Evolutionary conservation across 2,888 invertebrate species (phyloP), one percentile per base, ranked within the genome.

Genomic region (Toxonevra muliebris): DNA sequence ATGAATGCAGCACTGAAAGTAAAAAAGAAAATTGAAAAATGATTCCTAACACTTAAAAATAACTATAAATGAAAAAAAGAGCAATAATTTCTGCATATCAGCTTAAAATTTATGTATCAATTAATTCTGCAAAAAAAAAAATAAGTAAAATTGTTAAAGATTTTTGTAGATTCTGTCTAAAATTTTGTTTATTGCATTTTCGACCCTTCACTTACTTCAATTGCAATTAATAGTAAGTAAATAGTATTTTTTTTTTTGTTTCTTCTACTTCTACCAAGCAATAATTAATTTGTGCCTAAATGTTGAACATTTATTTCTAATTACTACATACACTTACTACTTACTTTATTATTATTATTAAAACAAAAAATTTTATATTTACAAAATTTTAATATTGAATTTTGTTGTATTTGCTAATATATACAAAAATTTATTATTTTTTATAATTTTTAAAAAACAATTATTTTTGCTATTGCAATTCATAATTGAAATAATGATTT

Each of bases 231-330:
- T 67, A n/a, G n/a, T n/a, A n/a, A n/a, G n/a, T 57, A 61, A 42
- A 10, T 30, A 30, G 40, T 50, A 52, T 57, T 58, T 19, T 67
- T 15, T 67, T 63, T 52, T 65, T 12, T 52, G 62, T 65, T 66
- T 61, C 66, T 59, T 15, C 30, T 17, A 54, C 43, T 30, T 54
- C 42, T 42, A 61, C 69, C 75, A 75, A 81, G 81, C 82, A 81
- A 81, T 80, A 77, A 77, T 63, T 61, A 71, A 74, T 76, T 77
- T 80, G 82, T 80, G 82, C 80, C 82, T 80, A 77, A 80, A 81
- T 80, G 82, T 80, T 80, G 75, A 82, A 80, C 76, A 81, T 80
- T 77, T 70, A 50, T 48, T 71, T 63, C 61, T 67, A 61, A 66
- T 55, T 55, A 11, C 9, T 42, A 60, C 52, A 50, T 20, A 50